Conservation (phyloP, 2,113 vertebrate species). For the Crotalus helleri region DNA sequence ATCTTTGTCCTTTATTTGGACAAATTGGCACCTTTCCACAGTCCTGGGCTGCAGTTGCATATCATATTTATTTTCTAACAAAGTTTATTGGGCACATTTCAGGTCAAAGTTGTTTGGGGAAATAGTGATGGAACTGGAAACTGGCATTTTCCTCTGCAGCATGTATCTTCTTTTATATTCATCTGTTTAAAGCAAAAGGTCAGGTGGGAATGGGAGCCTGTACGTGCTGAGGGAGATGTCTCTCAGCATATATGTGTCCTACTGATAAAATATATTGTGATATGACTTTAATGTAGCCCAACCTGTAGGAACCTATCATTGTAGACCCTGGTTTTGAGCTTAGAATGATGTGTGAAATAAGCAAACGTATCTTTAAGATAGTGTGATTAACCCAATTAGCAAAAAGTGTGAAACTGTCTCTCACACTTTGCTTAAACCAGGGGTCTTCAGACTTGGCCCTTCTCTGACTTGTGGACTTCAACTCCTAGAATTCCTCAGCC, state of each 20-base stretch:
- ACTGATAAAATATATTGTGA: not conserved
- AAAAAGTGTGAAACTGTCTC: not conserved
- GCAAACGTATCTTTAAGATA: not conserved
- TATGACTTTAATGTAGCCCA: not conserved
- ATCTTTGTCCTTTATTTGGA: not conserved
- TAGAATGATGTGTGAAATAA: not conserved
- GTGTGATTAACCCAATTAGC: not conserved
- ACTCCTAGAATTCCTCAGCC: too few species aligned
- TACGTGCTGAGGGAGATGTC: not conserved
- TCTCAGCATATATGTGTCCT: not conserved
- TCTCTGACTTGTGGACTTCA: too few species aligned
- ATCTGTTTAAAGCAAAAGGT: not conserved
- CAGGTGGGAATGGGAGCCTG: not conserved
- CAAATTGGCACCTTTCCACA: not conserved
- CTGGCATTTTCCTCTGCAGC: not conserved
- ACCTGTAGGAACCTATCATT: not conserved
- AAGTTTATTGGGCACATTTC: not conserved
- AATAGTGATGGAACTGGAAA: not conserved
- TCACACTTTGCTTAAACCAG: not conserved
- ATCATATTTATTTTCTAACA: not conserved
- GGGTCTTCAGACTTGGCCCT: too few species aligned
- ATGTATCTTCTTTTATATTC: not conserved
- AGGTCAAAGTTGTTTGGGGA: not conserved
- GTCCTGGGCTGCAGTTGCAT: not conserved
- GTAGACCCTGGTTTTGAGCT: not conserved